A percentile compares a stretch with the other conserved stretches of the same genome.
Conservation (phyloP, 2,888 invertebrate species). For the Acrobasis repandana region DNA sequence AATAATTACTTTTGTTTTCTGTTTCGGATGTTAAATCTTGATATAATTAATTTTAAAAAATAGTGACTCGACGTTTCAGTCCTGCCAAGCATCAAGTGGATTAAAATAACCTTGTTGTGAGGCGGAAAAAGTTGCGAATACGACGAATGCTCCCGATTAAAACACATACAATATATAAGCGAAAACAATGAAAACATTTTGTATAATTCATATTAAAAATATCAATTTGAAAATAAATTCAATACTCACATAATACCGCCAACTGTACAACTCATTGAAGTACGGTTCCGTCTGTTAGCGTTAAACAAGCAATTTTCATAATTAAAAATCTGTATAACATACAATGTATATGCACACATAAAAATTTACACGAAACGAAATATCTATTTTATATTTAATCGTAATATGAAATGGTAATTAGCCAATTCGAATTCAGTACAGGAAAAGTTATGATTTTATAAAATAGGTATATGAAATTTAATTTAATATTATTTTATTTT, state of each 20-base stretch:
- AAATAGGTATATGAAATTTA: too few relatives aligned
- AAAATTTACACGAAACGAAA: neutral
- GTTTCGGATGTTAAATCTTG: too few relatives aligned
- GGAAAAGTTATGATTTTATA: too few relatives aligned
- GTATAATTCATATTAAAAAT: neutral
- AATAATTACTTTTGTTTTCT: too few relatives aligned
- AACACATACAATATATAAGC: constrained; percentile 10
- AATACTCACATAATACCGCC: constrained; percentile 76
- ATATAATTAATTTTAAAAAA: too few relatives aligned
- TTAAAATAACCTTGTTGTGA: too few relatives aligned
- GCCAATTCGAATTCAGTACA: neutral
- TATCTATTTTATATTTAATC: neutral
- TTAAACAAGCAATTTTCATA: constrained; percentile 50
- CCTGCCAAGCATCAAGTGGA: too few relatives aligned
- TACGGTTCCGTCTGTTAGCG: constrained; percentile 75
- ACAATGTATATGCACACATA: constrained; percentile 6
- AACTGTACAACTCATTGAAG: constrained; percentile 78
- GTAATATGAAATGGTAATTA: neutral
- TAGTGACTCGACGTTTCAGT: too few relatives aligned
- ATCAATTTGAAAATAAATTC: constrained; percentile 17
- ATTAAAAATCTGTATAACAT: constrained; percentile 4
- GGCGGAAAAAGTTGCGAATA: too few relatives aligned
- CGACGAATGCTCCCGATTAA: constrained; percentile 1
- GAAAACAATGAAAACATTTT: neutral
- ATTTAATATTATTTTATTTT: too few relatives aligned